phyloP scores from a whole-genome alignment of 2,113 vertebrate species.

The Thamnaconus septentrionalis region DNA sequence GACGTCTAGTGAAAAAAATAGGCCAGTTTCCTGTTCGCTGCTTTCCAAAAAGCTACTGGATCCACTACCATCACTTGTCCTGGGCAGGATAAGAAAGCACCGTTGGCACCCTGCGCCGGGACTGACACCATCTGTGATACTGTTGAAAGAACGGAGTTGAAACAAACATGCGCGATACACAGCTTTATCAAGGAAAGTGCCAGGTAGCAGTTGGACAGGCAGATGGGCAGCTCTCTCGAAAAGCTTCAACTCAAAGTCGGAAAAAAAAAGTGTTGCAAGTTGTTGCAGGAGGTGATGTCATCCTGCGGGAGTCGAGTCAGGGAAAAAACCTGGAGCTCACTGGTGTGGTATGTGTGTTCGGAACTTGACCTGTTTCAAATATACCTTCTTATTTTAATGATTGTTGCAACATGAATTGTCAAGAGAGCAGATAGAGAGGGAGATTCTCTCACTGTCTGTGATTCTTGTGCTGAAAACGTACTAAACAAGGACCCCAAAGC shows the following conservation, averaged over 20 bases:
- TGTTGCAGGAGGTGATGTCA: background rate
- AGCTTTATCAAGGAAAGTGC: constrained; percentile 1
- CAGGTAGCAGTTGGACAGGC: background rate
- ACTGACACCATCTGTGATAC: constrained; percentile 7
- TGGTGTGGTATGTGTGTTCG: too few relatives aligned
- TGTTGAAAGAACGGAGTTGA: constrained; percentile 1
- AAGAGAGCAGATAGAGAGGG: too few relatives aligned
- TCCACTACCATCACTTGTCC: background rate
- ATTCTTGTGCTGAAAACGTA: too few relatives aligned
- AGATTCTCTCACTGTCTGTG: too few relatives aligned
- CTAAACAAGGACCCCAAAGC: too few relatives aligned
- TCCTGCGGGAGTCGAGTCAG: background rate
- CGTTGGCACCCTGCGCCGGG: background rate
- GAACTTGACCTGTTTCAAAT: too few relatives aligned
- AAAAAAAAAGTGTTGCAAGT: background rate
- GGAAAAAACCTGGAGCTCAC: background rate
- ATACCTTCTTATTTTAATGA: too few relatives aligned
- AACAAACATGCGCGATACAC: background rate
- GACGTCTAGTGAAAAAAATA: background rate
- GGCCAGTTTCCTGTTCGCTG: too few relatives aligned
- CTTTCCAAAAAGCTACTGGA: background rate
- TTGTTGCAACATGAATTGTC: too few relatives aligned
- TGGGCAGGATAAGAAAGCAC: background rate
- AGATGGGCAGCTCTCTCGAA: constrained; percentile 2
- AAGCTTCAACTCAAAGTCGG: background rate